Evolutionary conservation across 2,888 invertebrate genomes (phyloP).

Genomic region (Listrodromus nycthemerus): DNA sequence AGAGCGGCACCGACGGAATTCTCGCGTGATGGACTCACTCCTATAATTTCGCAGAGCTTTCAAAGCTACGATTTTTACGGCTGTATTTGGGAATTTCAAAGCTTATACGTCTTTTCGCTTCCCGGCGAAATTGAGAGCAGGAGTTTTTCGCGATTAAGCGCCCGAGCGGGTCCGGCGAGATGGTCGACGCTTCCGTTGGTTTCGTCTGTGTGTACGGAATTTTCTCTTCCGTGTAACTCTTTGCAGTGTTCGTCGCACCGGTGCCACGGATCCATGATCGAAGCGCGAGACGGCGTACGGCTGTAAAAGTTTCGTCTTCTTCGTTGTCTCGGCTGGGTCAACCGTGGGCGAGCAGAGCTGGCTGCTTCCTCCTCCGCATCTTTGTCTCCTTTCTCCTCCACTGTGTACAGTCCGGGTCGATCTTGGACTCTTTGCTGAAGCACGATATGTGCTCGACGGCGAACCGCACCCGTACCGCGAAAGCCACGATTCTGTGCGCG

Average conservation of each 20-base stretch:
- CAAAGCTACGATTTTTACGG: constrained; percentile 52
- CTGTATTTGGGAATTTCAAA: constrained; percentile 51
- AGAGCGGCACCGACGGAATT: background rate
- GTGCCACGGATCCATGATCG: constrained; percentile 58
- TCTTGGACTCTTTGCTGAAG: constrained; percentile 38
- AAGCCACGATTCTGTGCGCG: constrained; percentile 16
- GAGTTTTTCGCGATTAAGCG: constrained; percentile 48
- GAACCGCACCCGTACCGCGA: constrained; percentile 6
- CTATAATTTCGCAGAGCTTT: constrained; percentile 39
- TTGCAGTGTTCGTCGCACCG: constrained; percentile 10
- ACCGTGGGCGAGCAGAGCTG: constrained; percentile 38
- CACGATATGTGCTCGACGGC: constrained; percentile 55
- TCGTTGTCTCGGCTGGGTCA: constrained; percentile 26
- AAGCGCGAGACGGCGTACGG: constrained; percentile 54
- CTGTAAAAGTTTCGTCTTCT: constrained; percentile 55
- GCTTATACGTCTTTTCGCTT: constrained; percentile 9
- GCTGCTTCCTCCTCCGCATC: constrained; percentile 51
- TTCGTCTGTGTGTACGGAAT: constrained; percentile 8
- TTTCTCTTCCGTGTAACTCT: constrained; percentile 34
- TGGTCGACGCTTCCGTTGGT: constrained; percentile 27
- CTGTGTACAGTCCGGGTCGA: constrained; percentile 21
- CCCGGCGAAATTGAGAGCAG: constrained; percentile 13
- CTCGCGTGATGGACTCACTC: constrained; percentile 15
- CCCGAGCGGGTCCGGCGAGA: constrained; percentile 21
- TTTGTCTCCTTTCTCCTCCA: constrained; percentile 17